Conservation (phyloP, 2,113 vertebrate genomes). For the Cryptomyrus ogoouensis region DNA sequence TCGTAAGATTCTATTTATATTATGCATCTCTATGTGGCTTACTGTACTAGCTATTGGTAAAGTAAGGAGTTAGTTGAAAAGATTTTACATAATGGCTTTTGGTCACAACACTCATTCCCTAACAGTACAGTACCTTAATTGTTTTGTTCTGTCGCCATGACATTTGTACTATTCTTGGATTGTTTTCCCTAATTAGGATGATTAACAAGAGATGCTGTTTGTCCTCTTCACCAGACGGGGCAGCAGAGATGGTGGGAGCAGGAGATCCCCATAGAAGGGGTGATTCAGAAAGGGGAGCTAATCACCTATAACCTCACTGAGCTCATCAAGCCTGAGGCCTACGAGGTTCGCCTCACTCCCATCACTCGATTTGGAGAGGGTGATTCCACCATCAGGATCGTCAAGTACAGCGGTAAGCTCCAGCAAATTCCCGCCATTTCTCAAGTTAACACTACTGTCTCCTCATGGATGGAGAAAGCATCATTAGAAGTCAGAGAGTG, state of each 20-base stretch:
- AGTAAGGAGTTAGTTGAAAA: not conserved
- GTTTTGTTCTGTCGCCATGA: not conserved
- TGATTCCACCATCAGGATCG: conserved; percentile 84
- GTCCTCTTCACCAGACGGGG: conserved; percentile 66
- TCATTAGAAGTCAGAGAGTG: not conserved
- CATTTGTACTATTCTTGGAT: not conserved
- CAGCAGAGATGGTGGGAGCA: conserved; percentile 97
- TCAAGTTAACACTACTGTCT: not conserved
- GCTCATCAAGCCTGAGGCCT: conserved; percentile 88
- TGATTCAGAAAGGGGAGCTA: conserved; percentile 86
- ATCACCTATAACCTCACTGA: conserved; percentile 95
- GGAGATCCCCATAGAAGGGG: conserved; percentile 83
- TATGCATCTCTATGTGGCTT: not conserved
- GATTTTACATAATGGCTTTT: not conserved
- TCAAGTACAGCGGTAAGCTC: conserved; percentile 90
- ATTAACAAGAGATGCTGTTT: not conserved
- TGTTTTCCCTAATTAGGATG: not conserved
- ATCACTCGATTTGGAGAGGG: conserved; percentile 94
- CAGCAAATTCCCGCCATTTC: not conserved
- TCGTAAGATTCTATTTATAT: not conserved
- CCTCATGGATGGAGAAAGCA: not conserved
- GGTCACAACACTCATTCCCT: not conserved
- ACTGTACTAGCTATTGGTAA: not conserved
- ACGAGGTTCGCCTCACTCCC: conserved; percentile 88
- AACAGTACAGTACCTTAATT: not conserved